These are phyloP conservation scores for Heteromormyrus szaboi DNA, from an alignment of 2,797 vertebrate species.

Conservation along the genomic window DNA sequence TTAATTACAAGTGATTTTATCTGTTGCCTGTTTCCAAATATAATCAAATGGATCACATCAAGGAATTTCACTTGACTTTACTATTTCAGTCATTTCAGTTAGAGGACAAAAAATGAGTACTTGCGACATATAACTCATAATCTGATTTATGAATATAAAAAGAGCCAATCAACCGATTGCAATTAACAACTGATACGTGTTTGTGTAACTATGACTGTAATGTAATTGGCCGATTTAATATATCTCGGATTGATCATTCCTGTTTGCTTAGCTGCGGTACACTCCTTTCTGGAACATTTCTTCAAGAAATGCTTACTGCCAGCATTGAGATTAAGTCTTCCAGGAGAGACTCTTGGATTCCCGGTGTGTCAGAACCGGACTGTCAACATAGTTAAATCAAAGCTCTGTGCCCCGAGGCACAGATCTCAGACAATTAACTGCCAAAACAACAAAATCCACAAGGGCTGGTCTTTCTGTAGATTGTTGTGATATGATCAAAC, in stretches of 20 bases:
- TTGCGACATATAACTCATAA: background rate
- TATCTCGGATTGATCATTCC: background rate
- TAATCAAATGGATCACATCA: background rate
- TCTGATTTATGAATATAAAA: background rate
- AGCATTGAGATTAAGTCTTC: background rate
- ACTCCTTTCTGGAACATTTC: background rate
- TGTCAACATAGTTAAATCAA: background rate
- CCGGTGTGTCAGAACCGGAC: background rate
- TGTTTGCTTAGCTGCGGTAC: background rate
- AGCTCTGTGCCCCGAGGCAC: background rate
- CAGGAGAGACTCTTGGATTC: background rate
- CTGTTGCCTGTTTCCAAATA: background rate
- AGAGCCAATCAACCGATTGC: background rate
- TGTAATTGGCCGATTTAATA: background rate
- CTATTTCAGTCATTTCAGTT: background rate
- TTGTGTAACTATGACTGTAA: background rate
- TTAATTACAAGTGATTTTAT: background rate
- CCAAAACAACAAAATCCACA: background rate
- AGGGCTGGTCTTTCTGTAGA: background rate
- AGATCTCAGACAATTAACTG: background rate
- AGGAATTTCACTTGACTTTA: background rate
- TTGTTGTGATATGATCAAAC: background rate
- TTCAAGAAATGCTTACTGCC: background rate
- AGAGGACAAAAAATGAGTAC: background rate
- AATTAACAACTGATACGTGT: background rate